These are phyloP conservation scores for Blastobasis adustella DNA, from an alignment of 2,888 invertebrate genomes.

Conservation along the genomic window DNA sequence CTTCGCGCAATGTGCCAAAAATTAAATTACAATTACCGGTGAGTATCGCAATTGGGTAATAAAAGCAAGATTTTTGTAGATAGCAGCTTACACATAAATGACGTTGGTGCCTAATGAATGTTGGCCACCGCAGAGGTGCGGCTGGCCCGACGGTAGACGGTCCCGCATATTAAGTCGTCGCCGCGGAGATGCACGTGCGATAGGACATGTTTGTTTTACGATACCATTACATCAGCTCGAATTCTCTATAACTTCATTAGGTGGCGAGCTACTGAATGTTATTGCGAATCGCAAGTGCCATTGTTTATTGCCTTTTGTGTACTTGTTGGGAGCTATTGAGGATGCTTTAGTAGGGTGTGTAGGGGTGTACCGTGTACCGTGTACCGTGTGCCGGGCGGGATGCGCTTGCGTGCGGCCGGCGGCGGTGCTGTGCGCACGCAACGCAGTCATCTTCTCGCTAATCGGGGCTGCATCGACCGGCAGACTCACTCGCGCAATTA, in stretches of 20 bases:
- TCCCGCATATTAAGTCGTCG: constrained; percentile 43
- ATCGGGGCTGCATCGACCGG: constrained; percentile 45
- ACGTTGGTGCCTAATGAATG: constrained; percentile 33
- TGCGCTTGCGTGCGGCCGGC: constrained; percentile 43
- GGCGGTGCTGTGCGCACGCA: constrained; percentile 38
- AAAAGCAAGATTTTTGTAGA: too few relatives aligned
- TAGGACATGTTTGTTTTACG: constrained; percentile 37
- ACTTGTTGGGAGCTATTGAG: neutral
- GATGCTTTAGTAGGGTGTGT: neutral
- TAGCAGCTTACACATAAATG: constrained; percentile 15
- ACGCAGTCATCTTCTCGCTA: constrained; percentile 60
- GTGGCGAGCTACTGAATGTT: neutral
- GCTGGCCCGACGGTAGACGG: constrained; percentile 16
- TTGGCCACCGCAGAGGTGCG: constrained; percentile 43
- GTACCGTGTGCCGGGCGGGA: constrained; percentile 17
- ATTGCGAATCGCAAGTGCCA: too few relatives aligned
- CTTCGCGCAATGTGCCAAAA: neutral
- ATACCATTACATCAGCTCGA: constrained; percentile 27
- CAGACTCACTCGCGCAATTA: constrained; percentile 53
- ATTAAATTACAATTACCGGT: neutral
- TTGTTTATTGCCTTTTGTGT: too few relatives aligned
- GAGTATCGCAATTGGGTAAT: too few relatives aligned
- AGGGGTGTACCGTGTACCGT: neutral
- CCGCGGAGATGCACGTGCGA: constrained; percentile 58
- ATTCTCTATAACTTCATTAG: constrained; percentile 13